phyloP scores from a whole-genome alignment of 2,113 vertebrate species.

The Amazona vittata region DNA sequence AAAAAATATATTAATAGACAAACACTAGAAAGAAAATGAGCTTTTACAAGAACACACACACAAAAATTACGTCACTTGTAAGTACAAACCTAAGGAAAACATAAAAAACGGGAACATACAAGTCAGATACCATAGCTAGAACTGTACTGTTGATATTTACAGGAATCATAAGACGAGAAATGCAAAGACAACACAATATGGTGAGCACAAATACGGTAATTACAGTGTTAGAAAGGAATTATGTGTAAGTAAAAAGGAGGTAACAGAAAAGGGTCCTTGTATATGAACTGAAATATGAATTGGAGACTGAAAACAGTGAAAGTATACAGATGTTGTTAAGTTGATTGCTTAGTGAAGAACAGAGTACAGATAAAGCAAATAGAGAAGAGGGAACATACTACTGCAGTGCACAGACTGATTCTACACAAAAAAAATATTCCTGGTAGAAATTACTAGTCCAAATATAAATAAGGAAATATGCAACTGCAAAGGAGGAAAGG shows the following conservation, averaged over 20 bases:
- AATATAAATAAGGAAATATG: not conserved
- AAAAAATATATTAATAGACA: not conserved
- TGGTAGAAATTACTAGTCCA: not conserved
- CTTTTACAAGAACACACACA: not conserved
- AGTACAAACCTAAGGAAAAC: not conserved
- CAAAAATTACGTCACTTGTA: not conserved
- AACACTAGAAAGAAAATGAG: conserved; percentile 5
- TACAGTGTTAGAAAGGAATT: not conserved
- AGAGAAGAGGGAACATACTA: not conserved
- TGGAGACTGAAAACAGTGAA: not conserved
- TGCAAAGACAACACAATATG: not conserved
- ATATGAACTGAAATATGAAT: not conserved
- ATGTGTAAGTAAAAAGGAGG: conserved; percentile 1
- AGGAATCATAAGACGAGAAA: not conserved
- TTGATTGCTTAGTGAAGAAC: not conserved
- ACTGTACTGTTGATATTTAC: not conserved
- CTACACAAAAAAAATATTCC: not conserved
- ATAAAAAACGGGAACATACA: not conserved
- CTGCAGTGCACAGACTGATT: not conserved
- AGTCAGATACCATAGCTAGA: not conserved
- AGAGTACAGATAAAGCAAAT: not conserved
- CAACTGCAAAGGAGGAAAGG: not conserved
- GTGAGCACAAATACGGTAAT: not conserved
- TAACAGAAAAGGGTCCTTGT: not conserved
- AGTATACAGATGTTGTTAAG: not conserved